These are phyloP conservation scores for Cryptocheilus praepositus DNA, from an alignment of 2,888 invertebrate genomes.

Conservation along the genomic window DNA sequence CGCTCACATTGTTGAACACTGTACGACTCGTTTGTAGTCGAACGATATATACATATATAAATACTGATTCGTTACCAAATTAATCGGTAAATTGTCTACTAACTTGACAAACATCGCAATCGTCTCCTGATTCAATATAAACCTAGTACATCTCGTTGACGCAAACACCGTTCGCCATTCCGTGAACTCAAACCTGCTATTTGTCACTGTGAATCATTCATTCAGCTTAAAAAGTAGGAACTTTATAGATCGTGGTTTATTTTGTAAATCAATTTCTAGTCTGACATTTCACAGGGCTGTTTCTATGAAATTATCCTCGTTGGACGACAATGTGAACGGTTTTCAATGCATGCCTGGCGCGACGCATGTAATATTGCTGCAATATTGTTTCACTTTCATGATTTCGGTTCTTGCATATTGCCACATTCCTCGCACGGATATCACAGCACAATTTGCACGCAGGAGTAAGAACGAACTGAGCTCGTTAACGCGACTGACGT, in stretches of 20 bases:
- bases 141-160: no score
- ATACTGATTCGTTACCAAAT: no score
- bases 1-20: no score
- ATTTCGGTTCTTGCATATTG: background rate
- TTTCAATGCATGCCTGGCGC: background rate
- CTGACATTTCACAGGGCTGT: slow-evolving; percentile 4
- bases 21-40: no score
- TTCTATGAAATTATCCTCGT: background rate
- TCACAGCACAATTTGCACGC: slow-evolving; percentile 8
- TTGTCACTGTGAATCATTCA: slow-evolving; percentile 26
- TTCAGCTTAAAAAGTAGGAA: slow-evolving; percentile 51
- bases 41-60: no score
- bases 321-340: background rate
- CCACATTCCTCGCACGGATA: background rate
- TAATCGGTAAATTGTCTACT: no score
- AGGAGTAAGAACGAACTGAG: background rate
- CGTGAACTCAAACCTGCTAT: slow-evolving; percentile 25
- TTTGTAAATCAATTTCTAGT: slow-evolving; percentile 9
- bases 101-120: no score
- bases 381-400: background rate
- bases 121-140: no score
- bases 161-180: background rate
- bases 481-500: background rate
- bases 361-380: background rate
- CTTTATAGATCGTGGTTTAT: slow-evolving; percentile 45